Conservation (phyloP, 1,140 invertebrate genomes). For the Hyposmocoma kahamanoa region DNA sequence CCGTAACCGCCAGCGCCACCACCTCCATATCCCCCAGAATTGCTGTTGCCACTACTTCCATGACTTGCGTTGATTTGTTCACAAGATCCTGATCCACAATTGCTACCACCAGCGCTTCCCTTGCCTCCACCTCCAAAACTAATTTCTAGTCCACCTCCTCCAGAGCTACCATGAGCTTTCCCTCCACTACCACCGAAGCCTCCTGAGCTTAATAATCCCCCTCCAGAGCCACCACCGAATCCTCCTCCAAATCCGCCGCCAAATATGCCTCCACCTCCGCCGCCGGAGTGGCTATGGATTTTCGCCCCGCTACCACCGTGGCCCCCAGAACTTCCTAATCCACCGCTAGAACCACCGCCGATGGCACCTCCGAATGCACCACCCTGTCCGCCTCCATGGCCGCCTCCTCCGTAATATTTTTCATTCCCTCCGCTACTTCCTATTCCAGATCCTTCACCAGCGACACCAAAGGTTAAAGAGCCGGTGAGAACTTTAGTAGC, state of each 20-base stretch:
- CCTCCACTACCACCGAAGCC: slow-evolving; percentile 15
- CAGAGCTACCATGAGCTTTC: not conserved
- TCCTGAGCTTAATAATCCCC: slow-evolving; percentile 12
- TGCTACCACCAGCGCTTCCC: slow-evolving; percentile 6
- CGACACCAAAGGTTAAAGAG: too few relatives aligned
- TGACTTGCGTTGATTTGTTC: not conserved
- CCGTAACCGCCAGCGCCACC: not conserved
- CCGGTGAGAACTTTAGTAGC: too few relatives aligned
- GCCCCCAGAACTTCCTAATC: not conserved
- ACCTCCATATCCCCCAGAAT: slow-evolving; percentile 5
- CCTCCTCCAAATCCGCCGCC: slow-evolving; percentile 16
- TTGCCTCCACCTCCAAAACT: slow-evolving; percentile 6
- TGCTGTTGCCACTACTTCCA: not conserved
- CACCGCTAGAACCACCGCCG: slow-evolving; percentile 11
- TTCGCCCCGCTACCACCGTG: slow-evolving; percentile 12
- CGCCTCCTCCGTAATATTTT: slow-evolving; percentile 14
- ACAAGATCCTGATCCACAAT: not conserved
- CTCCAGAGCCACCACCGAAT: slow-evolving; percentile 14
- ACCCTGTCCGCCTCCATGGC: slow-evolving; percentile 12
- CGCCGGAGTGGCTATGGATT: too few relatives aligned
- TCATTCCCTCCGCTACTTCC: slow-evolving; percentile 17
- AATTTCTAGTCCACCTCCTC: slow-evolving; percentile 11
- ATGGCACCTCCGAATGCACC: slow-evolving; percentile 19
- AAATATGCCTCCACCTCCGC: slow-evolving; percentile 15
- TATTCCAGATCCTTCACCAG: slow-evolving; percentile 11